Base-by-base conservation (phyloP, 1,140 invertebrate genomes). In the Drosophila kikkawai region DNA sequence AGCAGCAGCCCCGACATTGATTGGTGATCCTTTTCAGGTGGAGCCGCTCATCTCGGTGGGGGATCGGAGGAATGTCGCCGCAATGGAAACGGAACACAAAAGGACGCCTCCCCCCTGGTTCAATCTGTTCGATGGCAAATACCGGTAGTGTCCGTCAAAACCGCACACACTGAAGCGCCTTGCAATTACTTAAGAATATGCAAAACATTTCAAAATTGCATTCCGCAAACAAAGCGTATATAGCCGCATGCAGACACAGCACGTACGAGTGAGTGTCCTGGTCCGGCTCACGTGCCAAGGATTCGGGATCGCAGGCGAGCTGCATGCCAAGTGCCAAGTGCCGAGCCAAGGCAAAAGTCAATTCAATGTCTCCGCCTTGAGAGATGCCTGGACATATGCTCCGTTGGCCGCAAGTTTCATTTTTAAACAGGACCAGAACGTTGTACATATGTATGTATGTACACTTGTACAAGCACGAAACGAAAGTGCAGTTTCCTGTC, bases 111-210 rank as follows among this genome's bases (percentile, higher is more conserved):
- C 41, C 26, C 42, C 32, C 19, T 7, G 22, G 45, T 73, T 79
- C 75, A 79, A 78, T 79, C 75, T 78, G 53, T 69, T 68, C 50
- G 63, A 59, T 75, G 41, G 36, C 42, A 39, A 56, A 77, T 44
- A 37, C 32, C 48, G 15, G 19, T 29, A 63, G 70, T 65, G 45
- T 34, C 57, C 45, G 50, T 66, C 47, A 55, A 56, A 56, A 44
- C 41, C 68, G 63, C 76, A 74, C 36, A 58, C 64, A 66, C n/a
- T 60, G 56, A 45, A 65, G 51, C 66, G 71, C 69, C 79, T 79
- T 76, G 67, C 83, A 87, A 79, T 86, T 86, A 82, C 75, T 86
- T 80, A 51, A 69, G 79, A 86, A 77, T 87, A 87, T 82, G 83
- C 80, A 77, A 86, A 77, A 79, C 67, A 86, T 80, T 82, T 87